These are phyloP conservation scores for Acrocephalus arundinaceus DNA, from an alignment of 2,113 vertebrate genomes.

Conservation along the genomic window DNA sequence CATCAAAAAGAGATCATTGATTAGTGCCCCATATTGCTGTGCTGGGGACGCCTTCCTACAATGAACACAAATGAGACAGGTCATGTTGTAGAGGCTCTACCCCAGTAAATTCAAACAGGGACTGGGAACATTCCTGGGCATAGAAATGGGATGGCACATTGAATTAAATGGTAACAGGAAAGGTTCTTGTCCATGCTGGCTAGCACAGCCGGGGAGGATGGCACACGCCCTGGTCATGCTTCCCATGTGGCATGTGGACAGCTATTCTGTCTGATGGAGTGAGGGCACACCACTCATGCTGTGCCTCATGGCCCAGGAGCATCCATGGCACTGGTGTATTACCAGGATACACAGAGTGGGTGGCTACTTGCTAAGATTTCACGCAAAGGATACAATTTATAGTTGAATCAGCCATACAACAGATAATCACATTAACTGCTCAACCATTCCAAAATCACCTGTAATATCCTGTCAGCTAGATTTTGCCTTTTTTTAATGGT, in stretches of 20 bases:
- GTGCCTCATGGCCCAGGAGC: background rate
- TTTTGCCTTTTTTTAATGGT: background rate
- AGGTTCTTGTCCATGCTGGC: background rate
- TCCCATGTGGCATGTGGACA: background rate
- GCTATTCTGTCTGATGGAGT: background rate
- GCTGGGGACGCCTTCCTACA: background rate
- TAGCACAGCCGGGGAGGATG: background rate
- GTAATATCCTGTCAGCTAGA: background rate
- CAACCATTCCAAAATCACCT: background rate
- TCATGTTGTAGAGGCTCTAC: background rate
- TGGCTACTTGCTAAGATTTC: background rate
- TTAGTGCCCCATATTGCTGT: background rate
- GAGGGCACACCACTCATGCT: background rate
- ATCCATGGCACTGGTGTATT: background rate
- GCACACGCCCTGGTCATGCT: background rate
- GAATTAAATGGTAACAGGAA: background rate
- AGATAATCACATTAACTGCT: background rate
- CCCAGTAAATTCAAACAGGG: background rate
- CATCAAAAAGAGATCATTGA: background rate
- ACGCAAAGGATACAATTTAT: accelerated
- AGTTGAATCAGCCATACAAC: background rate
- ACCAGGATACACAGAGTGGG: accelerated
- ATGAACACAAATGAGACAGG: background rate
- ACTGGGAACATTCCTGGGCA: background rate
- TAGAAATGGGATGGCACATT: background rate